phyloP scores from a whole-genome alignment of 2,888 invertebrate genomes.

The Eupithecia vulgata region DNA sequence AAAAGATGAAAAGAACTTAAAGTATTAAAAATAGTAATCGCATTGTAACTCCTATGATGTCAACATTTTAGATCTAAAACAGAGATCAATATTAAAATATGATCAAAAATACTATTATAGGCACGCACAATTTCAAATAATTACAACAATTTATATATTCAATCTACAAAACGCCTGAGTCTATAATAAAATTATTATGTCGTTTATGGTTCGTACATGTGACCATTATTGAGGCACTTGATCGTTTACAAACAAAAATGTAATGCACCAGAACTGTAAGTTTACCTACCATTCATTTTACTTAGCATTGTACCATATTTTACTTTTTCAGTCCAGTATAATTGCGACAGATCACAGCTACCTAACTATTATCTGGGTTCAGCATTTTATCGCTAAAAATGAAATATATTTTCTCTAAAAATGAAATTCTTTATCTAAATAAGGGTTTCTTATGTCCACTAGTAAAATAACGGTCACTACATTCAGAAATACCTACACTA shows the following conservation, averaged over 20 bases:
- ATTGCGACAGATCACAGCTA: background rate
- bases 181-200: slow-evolving; percentile 15
- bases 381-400: background rate
- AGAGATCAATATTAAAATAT: slow-evolving; percentile 34
- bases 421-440: background rate
- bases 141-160: slow-evolving; percentile 7
- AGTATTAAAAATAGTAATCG: background rate
- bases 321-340: background rate
- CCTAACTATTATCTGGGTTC: too few species aligned
- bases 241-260: background rate
- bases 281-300: background rate
- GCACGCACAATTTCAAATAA: slow-evolving; percentile 23
- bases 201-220: slow-evolving; percentile 19
- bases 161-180: slow-evolving; percentile 1
- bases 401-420: background rate
- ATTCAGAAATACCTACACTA: slow-evolving; percentile 28
- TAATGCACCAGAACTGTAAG: background rate
- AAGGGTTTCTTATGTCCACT: background rate
- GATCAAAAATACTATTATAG: slow-evolving; percentile 36
- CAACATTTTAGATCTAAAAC: slow-evolving; percentile 31
- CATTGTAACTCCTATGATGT: slow-evolving; percentile 20
- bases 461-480: background rate
- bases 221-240: slow-evolving; percentile 5
- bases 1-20: background rate
- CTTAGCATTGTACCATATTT: background rate